Conservation (phyloP, 2,113 vertebrate genomes). For the Indri indri region DNA sequence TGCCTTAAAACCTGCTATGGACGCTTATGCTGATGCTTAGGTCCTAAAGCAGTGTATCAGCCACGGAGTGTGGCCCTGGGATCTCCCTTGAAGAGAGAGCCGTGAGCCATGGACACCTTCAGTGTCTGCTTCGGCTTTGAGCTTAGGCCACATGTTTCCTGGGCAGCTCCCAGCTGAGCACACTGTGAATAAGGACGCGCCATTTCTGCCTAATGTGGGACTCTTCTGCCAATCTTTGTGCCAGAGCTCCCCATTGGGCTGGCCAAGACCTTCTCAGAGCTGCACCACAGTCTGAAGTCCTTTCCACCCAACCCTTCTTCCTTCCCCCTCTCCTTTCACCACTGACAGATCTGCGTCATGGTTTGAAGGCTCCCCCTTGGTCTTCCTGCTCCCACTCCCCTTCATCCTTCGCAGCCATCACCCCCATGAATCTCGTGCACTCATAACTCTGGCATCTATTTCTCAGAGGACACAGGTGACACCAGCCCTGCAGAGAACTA, state of each 20-base stretch:
- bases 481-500: background rate
- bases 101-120: background rate
- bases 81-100: background rate
- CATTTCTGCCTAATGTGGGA: background rate
- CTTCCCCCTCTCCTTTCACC: background rate
- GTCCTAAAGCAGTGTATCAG: background rate
- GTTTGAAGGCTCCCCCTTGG: background rate
- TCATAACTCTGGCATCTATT: background rate
- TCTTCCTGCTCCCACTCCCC: background rate
- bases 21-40: background rate
- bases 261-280: background rate
- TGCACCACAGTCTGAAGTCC: background rate
- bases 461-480: background rate
- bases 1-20: background rate
- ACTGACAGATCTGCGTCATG: background rate
- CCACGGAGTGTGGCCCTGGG: background rate
- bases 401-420: background rate
- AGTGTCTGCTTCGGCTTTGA: background rate
- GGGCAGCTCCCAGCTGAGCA: background rate
- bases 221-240: background rate
- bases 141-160: background rate
- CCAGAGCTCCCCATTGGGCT: background rate
- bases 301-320: background rate
- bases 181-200: background rate
- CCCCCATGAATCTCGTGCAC: background rate